These are phyloP conservation scores for Sminthurides bifidus DNA, from an alignment of 1,140 invertebrate species.

Conservation along the genomic window DNA sequence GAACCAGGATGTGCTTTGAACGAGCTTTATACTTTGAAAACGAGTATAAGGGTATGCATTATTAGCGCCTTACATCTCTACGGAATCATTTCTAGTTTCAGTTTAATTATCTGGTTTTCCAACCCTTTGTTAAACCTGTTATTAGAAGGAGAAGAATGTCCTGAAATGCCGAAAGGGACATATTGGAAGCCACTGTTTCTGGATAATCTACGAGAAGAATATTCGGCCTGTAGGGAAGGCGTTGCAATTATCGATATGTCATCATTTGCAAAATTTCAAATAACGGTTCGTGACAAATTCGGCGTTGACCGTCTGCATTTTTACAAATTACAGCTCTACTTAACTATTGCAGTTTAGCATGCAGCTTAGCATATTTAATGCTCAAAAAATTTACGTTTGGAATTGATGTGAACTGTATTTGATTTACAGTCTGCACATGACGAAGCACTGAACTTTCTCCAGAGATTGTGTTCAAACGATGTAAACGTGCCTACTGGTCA, in stretches of 20 bases:
- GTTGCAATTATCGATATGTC: conserved; percentile 94
- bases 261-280: conserved; percentile 93
- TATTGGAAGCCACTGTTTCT: conserved; percentile 85
- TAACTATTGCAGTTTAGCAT: background rate
- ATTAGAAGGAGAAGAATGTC: conserved; percentile 23
- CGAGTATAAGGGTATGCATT: conserved; percentile 37
- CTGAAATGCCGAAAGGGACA: conserved; percentile 29
- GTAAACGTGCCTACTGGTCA: conserved; percentile 87
- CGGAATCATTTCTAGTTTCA: background rate
- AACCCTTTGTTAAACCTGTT: background rate
- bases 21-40: conserved; percentile 81
- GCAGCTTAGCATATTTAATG: background rate
- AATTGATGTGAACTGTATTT: conserved; percentile 13
- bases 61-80: background rate
- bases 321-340: background rate
- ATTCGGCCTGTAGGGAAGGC: conserved; percentile 82
- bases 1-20: conserved; percentile 97
- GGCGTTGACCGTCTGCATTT: background rate
- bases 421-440: conserved; percentile 57
- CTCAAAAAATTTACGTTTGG: no score
- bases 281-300: conserved; percentile 52
- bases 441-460: conserved; percentile 80
- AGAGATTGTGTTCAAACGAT: conserved; percentile 92
- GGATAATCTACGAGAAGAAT: conserved; percentile 74
- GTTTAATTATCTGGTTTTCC: background rate